These are phyloP conservation scores for Drosophila vallismaia DNA, from an alignment of 2,888 invertebrate species.

Conservation along the genomic window DNA sequence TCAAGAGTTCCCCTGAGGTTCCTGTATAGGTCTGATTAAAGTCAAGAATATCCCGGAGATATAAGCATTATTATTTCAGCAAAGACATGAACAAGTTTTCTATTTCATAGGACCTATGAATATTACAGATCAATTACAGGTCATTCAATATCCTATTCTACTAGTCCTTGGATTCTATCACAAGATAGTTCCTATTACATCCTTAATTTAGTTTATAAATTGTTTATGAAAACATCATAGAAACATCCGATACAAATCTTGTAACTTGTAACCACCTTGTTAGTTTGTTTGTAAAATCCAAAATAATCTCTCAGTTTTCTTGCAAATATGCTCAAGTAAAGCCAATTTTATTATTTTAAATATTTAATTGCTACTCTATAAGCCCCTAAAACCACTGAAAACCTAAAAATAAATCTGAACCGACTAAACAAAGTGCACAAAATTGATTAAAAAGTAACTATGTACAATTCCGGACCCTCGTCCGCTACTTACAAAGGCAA, in stretches of 20 bases:
- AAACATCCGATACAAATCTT: not conserved
- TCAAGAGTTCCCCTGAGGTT: not conserved
- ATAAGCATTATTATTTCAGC: no score
- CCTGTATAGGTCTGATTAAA: no score
- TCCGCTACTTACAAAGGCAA: not conserved
- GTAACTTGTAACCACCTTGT: not conserved
- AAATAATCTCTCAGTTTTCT: not conserved
- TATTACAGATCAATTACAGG: no score
- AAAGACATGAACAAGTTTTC: no score
- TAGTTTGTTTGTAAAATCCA: not conserved
- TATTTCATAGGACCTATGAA: no score
- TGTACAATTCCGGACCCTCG: not conserved
- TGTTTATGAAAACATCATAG: not conserved
- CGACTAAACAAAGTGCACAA: not conserved
- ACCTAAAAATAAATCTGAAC: not conserved
- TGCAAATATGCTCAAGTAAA: not conserved
- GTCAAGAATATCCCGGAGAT: no score
- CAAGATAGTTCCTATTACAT: no score
- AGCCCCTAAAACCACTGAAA: not conserved
- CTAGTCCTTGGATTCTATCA: no score
- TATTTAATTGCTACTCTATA: not conserved
- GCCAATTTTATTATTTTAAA: not conserved
- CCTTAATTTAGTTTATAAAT: no score
- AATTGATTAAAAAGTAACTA: conserved; percentile 1
- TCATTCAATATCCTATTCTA: no score